Conservation (phyloP, 1,140 invertebrate genomes). For the Pseudomyrmex cubaensis region DNA sequence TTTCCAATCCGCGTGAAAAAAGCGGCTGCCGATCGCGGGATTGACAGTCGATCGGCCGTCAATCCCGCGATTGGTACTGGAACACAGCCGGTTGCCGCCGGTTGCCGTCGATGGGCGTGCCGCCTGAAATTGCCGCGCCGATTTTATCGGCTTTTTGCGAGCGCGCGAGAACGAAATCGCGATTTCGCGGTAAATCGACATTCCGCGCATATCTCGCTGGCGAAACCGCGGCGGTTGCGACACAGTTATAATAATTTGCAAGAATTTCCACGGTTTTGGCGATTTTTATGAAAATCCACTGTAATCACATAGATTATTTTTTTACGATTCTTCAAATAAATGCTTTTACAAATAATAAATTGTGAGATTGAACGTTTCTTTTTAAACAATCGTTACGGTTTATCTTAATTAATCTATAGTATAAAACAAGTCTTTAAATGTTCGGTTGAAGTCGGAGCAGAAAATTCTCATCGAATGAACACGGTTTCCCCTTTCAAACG, state of each 20-base stretch:
- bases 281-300: background rate
- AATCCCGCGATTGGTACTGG: slow-evolving; percentile 45
- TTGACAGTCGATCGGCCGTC: slow-evolving; percentile 23
- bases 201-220: slow-evolving; percentile 49
- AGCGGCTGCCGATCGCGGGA: slow-evolving; percentile 23
- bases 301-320: background rate
- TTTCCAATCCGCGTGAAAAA: slow-evolving; percentile 53
- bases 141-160: slow-evolving; percentile 53
- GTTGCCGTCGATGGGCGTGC: slow-evolving; percentile 48
- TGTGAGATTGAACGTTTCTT: too few species aligned
- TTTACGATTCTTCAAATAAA: too few species aligned
- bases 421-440: too few species aligned
- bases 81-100: slow-evolving; percentile 11
- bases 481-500: background rate
- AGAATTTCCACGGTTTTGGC: background rate
- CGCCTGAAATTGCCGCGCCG: slow-evolving; percentile 44
- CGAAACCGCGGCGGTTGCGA: slow-evolving; percentile 24
- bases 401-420: too few species aligned
- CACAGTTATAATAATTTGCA: slow-evolving; percentile 9
- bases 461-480: background rate
- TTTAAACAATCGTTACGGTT: too few species aligned
- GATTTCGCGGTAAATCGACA: slow-evolving; percentile 56
- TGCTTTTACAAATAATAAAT: too few species aligned
- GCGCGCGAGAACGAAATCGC: slow-evolving; percentile 55
- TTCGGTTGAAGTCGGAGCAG: background rate